Conservation (phyloP, 2,113 vertebrate genomes). For the Myrmecophaga tridactyla region DNA sequence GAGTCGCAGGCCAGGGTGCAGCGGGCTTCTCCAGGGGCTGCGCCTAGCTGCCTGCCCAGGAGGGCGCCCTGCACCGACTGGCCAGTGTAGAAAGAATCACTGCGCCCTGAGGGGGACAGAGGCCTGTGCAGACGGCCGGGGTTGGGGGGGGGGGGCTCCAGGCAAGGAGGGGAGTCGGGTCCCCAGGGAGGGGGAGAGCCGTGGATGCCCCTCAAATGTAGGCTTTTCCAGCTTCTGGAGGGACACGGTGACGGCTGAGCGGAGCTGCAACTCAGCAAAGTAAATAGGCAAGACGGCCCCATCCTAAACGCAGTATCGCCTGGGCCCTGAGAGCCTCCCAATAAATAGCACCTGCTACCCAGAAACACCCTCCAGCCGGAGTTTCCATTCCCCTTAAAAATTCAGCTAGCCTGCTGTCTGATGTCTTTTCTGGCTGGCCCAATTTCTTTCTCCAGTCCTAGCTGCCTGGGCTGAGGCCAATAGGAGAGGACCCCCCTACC, state of each 20-base stretch:
- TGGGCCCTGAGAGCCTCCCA: background rate
- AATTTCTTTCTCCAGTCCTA: background rate
- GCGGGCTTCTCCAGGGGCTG: background rate
- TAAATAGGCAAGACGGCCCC: background rate
- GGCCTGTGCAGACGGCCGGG: background rate
- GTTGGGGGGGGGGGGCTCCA: too few relatives aligned
- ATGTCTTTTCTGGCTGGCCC: background rate
- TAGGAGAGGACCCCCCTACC: background rate
- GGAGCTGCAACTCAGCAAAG: background rate
- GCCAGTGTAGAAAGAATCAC: background rate
- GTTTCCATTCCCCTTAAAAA: background rate
- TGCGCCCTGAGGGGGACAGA: background rate
- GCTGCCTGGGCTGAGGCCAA: background rate
- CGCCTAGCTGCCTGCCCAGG: slow-evolving; percentile 35
- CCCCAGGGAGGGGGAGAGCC: background rate
- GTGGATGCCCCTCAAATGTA: background rate
- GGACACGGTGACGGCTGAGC: background rate
- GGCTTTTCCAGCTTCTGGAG: background rate
- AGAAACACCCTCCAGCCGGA: background rate
- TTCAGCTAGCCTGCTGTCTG: background rate
- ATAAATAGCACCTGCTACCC: background rate
- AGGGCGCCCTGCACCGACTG: background rate
- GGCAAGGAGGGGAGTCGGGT: background rate
- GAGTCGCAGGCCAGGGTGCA: background rate
- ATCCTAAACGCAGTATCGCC: background rate